Base-by-base conservation (phyloP, 1,140 invertebrate genomes). In the Rhizoglyphus robini region DNA sequence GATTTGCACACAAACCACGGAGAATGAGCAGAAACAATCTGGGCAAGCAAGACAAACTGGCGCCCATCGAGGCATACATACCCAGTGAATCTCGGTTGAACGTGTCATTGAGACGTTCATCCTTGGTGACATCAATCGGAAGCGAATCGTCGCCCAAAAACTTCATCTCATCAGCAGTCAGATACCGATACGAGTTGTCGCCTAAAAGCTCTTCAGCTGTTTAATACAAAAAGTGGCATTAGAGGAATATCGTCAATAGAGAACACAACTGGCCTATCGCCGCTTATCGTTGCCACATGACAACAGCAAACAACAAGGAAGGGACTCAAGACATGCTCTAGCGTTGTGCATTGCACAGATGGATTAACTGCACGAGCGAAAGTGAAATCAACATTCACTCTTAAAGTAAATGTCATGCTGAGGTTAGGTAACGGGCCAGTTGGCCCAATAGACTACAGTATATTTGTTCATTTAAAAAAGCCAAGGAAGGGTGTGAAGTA, bases 81-180 rank as follows among this genome's bases (percentile, higher is more conserved):
- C 64, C 64, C 11, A 65, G 5, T 46, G 32, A 62, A 29, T 65
- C 64, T 60, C 27, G 27, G 20, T 32, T 0, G 89, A 90, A 38
- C 89, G 90, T 32, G 86, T 90, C 31, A 78, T 92, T 3, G 90
- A 94, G 72, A 88, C 92, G 76, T 93, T 92, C 73, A 82, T 93
- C n/a, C 89, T 93, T 87, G 90, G 90, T 41, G 75, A 93, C 34
- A 87, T 90, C 63, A 93, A 94, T 74, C 88, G 93, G 80, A 87
- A 93, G 76, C 3, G 90, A 93, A 77, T 95, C 90, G 73, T 95
- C 90, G 49, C 90, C 87, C 36, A 95, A 76, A 65, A 87, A 90
- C 77, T 94, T 94, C 90, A 94, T 93, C 74, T 94, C 86, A 75
- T 94, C 91, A 31, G 68, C 70, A 2, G 90, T 93, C 64, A 94